Evolutionary conservation across 2,113 vertebrate species (phyloP).

Genomic region (Gymnorhina tibicen): DNA sequence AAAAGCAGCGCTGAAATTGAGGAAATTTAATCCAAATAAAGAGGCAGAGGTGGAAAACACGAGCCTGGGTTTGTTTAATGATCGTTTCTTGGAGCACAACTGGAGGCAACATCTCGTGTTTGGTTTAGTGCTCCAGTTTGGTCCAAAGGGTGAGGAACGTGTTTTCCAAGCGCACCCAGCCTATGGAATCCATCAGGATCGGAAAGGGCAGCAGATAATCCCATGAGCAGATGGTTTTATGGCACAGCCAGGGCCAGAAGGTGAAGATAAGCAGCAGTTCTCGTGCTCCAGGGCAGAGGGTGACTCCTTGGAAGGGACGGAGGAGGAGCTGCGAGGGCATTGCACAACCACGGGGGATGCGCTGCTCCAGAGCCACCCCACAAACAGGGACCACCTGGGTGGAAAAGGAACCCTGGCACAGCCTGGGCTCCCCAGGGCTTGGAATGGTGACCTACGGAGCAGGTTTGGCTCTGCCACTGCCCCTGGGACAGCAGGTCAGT

Average conservation of each 20-base stretch:
- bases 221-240: neutral
- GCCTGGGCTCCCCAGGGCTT: neutral
- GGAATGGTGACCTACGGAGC: accelerated
- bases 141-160: neutral
- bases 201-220: neutral
- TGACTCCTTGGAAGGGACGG: neutral
- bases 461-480: neutral
- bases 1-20: neutral
- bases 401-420: neutral
- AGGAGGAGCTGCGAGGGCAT: neutral
- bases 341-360: neutral
- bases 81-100: neutral
- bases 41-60: neutral
- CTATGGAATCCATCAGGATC: neutral
- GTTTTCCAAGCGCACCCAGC: neutral
- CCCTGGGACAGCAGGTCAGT: neutral
- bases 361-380: neutral
- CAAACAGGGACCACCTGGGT: accelerated
- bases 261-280: neutral
- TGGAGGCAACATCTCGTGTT: accelerated
- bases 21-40: neutral
- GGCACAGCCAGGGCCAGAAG: neutral
- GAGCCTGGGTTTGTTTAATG: neutral
- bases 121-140: neutral
- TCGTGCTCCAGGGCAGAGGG: neutral